Base-by-base conservation (phyloP, 2,113 vertebrate species). In the Misgurnus anguillicaudatus region DNA sequence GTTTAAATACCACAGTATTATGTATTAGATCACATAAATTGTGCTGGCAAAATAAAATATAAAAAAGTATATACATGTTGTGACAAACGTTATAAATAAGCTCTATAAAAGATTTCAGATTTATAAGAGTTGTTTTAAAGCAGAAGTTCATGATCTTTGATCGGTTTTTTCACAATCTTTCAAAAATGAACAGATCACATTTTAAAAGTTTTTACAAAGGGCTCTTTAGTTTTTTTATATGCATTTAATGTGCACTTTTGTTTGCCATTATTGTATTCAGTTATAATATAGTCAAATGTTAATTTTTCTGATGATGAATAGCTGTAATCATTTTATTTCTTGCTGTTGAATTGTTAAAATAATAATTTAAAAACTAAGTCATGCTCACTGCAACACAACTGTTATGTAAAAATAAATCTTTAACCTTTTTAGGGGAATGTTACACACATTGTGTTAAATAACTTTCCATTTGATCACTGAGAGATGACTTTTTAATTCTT, bases 401-500 rank as follows among this genome's bases (percentile, higher is more conserved):
- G 53, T 41, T 57, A 17, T 58, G 6, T n/a, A 72, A 57, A 53
- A 41, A 57, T n/a, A 72, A 48, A 11, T 41, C 36, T 72, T 58
- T 58, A 41, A 57, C 36, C 69, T 0, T 39, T 55, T 41, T 70
- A 70, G 9, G 51, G 7, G 39, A 39, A 57, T 71, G 17, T 6
- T 55, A 9, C 2, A 53, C 16, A 24, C 21, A 9, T n/a, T 67
- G 41, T 42, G 24, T 31, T 31, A 31, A 31, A 31, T 31, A 3
- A 31, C 17, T 70, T 70, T 21, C 17, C 39, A 19, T 72, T 60
- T 73, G 70, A 60, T 60, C 38, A 60, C 39, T 51, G 67, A 69
- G 21, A 36, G 17, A 69, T 71, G 9, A 19, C 9, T 70, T 53
- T 38, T 9, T 55, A 5, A 17, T 17, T 70, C 16, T 71, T 71